A percentile compares a stretch with the other conserved stretches of the same genome.
phyloP scores from a whole-genome alignment of 2,888 invertebrate genomes.

The Tachina grossa region DNA sequence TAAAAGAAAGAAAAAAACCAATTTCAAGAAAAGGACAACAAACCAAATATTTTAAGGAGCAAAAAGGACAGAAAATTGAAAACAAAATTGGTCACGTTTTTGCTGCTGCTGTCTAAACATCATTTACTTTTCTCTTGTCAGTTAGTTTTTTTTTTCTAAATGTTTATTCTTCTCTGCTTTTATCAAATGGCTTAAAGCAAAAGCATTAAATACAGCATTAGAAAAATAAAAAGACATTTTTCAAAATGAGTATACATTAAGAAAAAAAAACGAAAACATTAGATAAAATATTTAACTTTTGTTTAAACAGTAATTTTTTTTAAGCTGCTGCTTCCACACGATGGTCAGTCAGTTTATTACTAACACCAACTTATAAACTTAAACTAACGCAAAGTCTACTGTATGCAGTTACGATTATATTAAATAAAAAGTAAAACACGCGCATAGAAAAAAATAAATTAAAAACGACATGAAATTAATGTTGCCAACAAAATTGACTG shows the following conservation, averaged over 20 bases:
- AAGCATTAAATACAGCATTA: slow-evolving; percentile 30
- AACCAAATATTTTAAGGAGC: background rate
- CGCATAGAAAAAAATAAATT: background rate
- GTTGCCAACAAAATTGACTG: slow-evolving; percentile 38
- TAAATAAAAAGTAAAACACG: slow-evolving; percentile 6
- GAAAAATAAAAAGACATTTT: slow-evolving; percentile 47
- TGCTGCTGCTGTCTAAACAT: slow-evolving; percentile 54
- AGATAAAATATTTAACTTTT: slow-evolving; percentile 49
- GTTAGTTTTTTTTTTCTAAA: slow-evolving; percentile 17
- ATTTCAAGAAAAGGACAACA: background rate
- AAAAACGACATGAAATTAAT: slow-evolving; percentile 40
- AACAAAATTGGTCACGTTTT: slow-evolving; percentile 61
- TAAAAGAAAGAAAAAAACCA: slow-evolving; percentile 22
- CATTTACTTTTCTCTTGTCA: slow-evolving; percentile 63
- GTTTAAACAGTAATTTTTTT: slow-evolving; percentile 18
- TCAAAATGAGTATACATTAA: slow-evolving; percentile 31
- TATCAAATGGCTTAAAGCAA: slow-evolving; percentile 58
- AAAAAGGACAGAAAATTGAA: slow-evolving; percentile 3
- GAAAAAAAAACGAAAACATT: slow-evolving; percentile 11
- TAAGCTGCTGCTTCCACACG: slow-evolving; percentile 16
- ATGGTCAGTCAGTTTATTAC: background rate
- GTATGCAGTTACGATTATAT: background rate
- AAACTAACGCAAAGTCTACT: background rate
- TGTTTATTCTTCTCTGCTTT: slow-evolving; percentile 42
- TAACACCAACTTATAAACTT: background rate